A percentile compares a stretch with the other conserved stretches of the same genome.
Evolutionary conservation across 2,113 vertebrate species (phyloP).

Genomic region (Caretta caretta): DNA sequence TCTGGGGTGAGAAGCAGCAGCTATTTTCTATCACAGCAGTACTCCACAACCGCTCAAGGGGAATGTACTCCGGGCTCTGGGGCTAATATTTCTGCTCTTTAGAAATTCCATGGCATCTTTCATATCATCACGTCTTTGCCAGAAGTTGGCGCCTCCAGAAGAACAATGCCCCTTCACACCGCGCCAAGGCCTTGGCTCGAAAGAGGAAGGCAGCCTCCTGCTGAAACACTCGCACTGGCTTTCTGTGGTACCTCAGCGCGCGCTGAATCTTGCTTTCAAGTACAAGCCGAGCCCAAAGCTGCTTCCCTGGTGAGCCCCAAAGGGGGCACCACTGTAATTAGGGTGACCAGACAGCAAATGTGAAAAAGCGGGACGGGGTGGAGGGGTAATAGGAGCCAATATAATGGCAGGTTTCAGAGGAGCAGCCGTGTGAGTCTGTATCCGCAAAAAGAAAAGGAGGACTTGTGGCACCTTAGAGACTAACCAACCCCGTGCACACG

Average conservation of each 20-base stretch:
- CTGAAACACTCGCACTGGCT: background rate
- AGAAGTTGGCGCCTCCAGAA: background rate
- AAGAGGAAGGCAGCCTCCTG: background rate
- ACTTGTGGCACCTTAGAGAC: too few relatives aligned
- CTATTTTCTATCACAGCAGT: background rate
- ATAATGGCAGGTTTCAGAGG: too few relatives aligned
- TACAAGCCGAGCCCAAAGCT: background rate
- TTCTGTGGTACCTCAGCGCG: background rate
- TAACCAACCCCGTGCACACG: too few relatives aligned
- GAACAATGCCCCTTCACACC: background rate
- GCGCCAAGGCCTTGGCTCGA: background rate
- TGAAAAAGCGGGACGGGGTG: too few relatives aligned
- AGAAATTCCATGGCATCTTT: background rate
- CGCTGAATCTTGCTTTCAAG: background rate
- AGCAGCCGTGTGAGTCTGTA: too few relatives aligned
- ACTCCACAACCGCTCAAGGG: background rate
- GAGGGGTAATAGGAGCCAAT: too few relatives aligned
- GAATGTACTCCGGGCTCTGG: background rate
- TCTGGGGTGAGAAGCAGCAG: background rate
- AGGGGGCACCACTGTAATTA: background rate
- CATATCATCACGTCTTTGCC: background rate
- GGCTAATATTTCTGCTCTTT: background rate
- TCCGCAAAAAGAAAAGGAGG: too few relatives aligned
- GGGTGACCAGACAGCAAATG: too few relatives aligned
- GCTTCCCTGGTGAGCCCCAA: background rate